A percentile compares a stretch with the other conserved stretches of the same genome.
Evolutionary conservation across 2,888 invertebrate genomes (phyloP).

Genomic region (Caenorhabditis sp.): DNA sequence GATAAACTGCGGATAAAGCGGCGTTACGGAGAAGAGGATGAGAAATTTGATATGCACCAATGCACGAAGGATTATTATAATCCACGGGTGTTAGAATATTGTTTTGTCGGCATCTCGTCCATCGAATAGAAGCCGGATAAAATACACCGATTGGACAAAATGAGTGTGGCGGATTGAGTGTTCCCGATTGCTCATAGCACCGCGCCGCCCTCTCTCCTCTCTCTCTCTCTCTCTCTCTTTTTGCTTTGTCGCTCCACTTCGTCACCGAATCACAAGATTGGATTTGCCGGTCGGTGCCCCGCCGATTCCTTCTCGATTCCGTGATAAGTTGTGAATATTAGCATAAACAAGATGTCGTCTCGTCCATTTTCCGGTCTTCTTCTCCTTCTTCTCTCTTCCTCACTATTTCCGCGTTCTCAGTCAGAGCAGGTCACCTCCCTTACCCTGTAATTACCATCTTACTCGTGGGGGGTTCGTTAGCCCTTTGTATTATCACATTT

Average conservation of each 20-base stretch:
- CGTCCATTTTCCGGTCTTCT: neutral
- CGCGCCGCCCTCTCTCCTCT: constrained; percentile 4
- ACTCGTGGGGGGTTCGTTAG: constrained; percentile 9
- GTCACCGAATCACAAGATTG: constrained; percentile 46
- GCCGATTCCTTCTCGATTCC: neutral
- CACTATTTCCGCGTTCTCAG: neutral
- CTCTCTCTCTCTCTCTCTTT: neutral
- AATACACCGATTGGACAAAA: constrained; percentile 47
- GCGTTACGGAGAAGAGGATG: constrained; percentile 2
- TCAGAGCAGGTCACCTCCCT: neutral
- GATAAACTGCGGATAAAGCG: no score
- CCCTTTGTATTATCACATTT: neutral
- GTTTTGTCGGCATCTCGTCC: constrained; percentile 44
- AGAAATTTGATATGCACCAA: constrained; percentile 52
- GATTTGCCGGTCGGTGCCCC: constrained; percentile 22
- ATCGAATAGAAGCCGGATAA: constrained; percentile 55
- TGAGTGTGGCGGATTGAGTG: constrained; percentile 42
- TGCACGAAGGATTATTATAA: constrained; percentile 46
- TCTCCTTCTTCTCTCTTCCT: neutral
- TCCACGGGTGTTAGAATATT: constrained; percentile 48
- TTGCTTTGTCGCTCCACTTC: constrained; percentile 13
- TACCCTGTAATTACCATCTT: constrained; percentile 2
- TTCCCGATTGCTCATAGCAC: constrained; percentile 50
- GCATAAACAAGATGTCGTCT: constrained; percentile 8
- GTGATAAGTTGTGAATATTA: constrained; percentile 22